phyloP scores from a whole-genome alignment of 2,113 vertebrate genomes.

The Gambusia holbrooki region DNA sequence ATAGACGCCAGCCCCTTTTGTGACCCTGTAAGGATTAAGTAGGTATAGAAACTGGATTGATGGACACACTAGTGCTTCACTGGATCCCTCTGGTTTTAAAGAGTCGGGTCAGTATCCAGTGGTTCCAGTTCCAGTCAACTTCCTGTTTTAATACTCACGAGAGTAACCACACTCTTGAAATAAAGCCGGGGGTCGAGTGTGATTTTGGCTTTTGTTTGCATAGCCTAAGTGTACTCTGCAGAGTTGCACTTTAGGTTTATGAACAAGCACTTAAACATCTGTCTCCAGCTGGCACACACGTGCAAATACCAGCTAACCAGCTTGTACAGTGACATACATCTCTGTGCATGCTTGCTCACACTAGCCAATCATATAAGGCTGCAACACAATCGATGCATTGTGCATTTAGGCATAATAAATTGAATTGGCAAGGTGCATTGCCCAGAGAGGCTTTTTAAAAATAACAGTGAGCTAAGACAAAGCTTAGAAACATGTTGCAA shows the following conservation, averaged over 20 bases:
- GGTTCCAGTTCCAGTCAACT: neutral
- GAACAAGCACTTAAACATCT: neutral
- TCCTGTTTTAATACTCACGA: neutral
- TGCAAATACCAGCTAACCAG: too few species aligned
- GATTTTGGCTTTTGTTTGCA: neutral
- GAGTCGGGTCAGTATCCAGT: neutral
- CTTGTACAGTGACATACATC: too few species aligned
- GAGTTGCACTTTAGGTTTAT: neutral
- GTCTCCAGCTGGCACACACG: neutral
- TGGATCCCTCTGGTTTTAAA: neutral
- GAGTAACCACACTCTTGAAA: neutral
- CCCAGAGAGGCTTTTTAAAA: too few species aligned
- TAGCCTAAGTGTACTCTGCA: neutral
- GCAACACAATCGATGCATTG: too few species aligned
- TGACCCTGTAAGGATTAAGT: neutral
- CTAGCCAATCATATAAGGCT: too few species aligned
- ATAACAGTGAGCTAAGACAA: neutral
- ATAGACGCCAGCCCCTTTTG: too few species aligned
- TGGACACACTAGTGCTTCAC: neutral
- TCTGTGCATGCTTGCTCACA: too few species aligned
- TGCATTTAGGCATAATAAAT: too few species aligned
- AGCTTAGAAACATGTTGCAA: neutral
- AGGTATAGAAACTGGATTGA: neutral
- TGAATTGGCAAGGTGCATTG: too few species aligned
- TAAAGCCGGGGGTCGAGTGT: neutral